Evolutionary conservation across 92 coral and sea anemone genomes (phyloP).

Genomic region (Metridium senile): DNA sequence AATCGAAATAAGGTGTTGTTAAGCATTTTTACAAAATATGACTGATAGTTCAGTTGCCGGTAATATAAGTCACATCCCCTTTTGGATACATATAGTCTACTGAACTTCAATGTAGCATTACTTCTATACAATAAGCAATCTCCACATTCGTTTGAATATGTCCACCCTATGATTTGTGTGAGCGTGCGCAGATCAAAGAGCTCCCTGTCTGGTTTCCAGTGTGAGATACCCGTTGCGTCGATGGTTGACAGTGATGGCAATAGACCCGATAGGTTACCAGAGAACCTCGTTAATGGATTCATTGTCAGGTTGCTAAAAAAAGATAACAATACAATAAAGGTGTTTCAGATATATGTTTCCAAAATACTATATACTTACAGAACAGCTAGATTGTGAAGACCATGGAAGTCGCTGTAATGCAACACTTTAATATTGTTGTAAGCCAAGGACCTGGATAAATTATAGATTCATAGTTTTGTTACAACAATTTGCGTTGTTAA

Average conservation of each 20-base stretch:
- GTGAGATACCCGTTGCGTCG: slow-evolving; percentile 22
- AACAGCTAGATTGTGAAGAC: not conserved
- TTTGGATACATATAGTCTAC: too few relatives aligned
- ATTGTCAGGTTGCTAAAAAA: slow-evolving; percentile 1
- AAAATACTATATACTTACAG: not conserved
- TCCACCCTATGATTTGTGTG: slow-evolving; percentile 25
- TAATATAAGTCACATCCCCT: not conserved
- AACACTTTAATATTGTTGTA: not conserved
- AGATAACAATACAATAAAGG: not conserved
- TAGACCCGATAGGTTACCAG: slow-evolving; percentile 19
- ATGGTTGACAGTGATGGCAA: slow-evolving; percentile 24
- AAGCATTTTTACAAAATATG: not conserved
- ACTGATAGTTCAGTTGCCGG: not conserved
- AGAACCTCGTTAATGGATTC: not conserved
- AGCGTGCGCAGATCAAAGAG: slow-evolving; percentile 40
- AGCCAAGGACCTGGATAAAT: not conserved
- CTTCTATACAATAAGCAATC: slow-evolving; percentile 35
- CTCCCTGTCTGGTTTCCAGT: slow-evolving; percentile 42
- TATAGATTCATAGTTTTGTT: too few relatives aligned
- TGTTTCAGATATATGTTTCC: too few relatives aligned
- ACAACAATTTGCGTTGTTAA: too few relatives aligned
- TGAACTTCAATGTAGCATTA: slow-evolving; percentile 21
- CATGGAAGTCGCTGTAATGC: not conserved
- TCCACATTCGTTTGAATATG: slow-evolving; percentile 40
- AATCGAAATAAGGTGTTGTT: not conserved